phyloP scores from a whole-genome alignment of 2,888 invertebrate genomes.

The Cantharis nigra region DNA sequence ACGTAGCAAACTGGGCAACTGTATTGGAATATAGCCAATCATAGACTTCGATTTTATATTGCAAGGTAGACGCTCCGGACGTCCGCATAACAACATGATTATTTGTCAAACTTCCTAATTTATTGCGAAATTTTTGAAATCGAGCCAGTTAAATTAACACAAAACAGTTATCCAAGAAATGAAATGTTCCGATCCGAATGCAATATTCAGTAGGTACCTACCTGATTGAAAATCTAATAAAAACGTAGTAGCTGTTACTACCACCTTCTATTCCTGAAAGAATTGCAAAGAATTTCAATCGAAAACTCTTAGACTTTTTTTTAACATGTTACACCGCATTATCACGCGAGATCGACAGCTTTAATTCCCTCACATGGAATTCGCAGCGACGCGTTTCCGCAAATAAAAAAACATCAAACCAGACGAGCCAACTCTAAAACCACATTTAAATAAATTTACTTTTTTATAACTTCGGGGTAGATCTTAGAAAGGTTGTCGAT shows the following conservation, averaged over 20 bases:
- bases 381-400: background rate
- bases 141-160: background rate
- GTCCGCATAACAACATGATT: background rate
- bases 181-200: background rate
- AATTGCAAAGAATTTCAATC: background rate
- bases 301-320: background rate
- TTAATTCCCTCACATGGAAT: slow-evolving; percentile 3
- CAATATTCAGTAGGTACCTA: background rate
- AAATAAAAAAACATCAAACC: background rate
- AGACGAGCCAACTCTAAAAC: background rate
- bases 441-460: background rate
- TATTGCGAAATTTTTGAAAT: background rate
- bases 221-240: background rate
- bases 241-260: background rate
- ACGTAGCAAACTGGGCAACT: background rate
- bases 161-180: background rate
- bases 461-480: background rate
- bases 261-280: background rate
- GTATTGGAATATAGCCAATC: background rate
- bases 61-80: background rate
- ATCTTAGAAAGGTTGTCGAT: background rate
- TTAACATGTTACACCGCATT: background rate
- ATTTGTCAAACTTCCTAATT: background rate
- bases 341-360: slow-evolving; percentile 1
- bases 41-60: background rate